Evolutionary conservation across 2,113 vertebrate species (phyloP).

Genomic region (Drymodes brunneopygia): DNA sequence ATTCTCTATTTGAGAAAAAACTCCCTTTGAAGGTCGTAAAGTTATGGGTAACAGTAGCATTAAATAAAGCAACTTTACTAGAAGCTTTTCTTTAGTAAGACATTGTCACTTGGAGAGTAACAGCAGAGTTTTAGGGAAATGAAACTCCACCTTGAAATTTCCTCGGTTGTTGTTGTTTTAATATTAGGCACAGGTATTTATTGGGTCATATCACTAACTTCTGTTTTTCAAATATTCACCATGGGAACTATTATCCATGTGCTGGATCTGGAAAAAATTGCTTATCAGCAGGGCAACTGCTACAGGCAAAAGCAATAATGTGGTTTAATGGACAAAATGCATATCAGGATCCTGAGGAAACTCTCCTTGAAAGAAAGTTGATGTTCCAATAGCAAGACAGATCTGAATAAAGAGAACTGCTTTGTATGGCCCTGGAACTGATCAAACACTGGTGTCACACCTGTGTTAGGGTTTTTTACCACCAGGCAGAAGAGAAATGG

Average conservation of each 20-base stretch:
- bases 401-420: neutral
- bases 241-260: neutral
- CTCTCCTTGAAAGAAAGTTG: neutral
- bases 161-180: neutral
- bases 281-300: neutral
- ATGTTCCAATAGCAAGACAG: neutral
- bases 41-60: neutral
- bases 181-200: rapidly evolving
- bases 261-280: neutral
- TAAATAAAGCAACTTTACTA: neutral
- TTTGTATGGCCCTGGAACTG: neutral
- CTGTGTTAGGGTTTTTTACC: neutral
- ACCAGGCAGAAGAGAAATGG: neutral
- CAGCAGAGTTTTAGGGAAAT: neutral
- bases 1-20: neutral
- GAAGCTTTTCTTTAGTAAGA: neutral
- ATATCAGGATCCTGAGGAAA: neutral
- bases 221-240: neutral
- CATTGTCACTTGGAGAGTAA: neutral
- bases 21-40: neutral
- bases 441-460: neutral
- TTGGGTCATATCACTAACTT: neutral
- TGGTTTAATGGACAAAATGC: neutral
- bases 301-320: neutral
- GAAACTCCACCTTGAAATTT: neutral